Evolutionary conservation across 1,140 invertebrate genomes (phyloP).

Genomic region (Monomorium pharaonis): DNA sequence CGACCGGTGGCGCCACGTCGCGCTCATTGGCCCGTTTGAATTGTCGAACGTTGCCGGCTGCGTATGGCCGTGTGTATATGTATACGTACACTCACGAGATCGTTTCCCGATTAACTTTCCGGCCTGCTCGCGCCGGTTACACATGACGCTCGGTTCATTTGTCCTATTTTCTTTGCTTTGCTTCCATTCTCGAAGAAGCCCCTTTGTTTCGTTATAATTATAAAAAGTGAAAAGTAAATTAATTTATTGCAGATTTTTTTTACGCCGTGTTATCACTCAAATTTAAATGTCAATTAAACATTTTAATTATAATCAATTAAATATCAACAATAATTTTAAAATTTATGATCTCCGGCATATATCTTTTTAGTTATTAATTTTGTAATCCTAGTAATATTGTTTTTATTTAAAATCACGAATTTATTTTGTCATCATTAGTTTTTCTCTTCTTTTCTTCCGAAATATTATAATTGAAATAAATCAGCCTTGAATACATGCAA

Average conservation of each 20-base stretch:
- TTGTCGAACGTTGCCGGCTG: neutral
- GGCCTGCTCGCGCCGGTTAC: neutral
- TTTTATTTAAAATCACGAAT: neutral
- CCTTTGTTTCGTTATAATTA: neutral
- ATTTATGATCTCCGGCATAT: neutral
- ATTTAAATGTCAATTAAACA: neutral
- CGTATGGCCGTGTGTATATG: neutral
- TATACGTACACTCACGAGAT: too few relatives aligned
- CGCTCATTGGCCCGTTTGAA: conserved; percentile 36
- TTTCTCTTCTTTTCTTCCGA: neutral
- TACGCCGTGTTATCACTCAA: neutral
- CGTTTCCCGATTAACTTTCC: neutral
- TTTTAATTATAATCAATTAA: neutral
- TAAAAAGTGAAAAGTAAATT: neutral
- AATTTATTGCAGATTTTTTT: neutral
- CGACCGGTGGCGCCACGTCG: neutral
- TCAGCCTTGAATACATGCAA: too few relatives aligned
- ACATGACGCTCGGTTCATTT: neutral
- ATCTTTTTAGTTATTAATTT: neutral
- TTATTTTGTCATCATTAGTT: neutral
- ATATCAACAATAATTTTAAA: neutral
- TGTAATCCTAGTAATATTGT: neutral
- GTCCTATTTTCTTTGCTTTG: neutral
- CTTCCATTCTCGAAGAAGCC: neutral
- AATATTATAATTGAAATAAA: neutral